Evolutionary conservation across 2,888 invertebrate genomes (phyloP).

Genomic region (Drosophila paranaensis): DNA sequence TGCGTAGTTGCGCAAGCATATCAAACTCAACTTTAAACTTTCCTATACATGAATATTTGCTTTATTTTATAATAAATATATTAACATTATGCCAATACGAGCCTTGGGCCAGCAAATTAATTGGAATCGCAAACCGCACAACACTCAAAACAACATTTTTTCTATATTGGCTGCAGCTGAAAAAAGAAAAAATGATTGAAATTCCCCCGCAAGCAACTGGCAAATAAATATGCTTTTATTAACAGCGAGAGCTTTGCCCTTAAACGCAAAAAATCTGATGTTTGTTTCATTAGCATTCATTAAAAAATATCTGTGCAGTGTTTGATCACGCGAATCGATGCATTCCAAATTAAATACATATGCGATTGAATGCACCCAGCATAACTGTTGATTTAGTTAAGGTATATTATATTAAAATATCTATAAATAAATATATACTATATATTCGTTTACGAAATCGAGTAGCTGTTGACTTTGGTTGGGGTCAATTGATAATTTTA

Average conservation of each 20-base stretch:
- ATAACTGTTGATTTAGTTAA: conserved; percentile 45
- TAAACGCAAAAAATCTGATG: not conserved
- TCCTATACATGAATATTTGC: no score
- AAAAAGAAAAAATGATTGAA: not conserved
- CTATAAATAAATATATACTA: not conserved
- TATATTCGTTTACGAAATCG: not conserved
- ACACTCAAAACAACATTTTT: not conserved
- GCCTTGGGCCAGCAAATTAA: not conserved
- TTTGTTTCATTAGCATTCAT: conserved; percentile 33
- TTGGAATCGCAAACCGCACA: not conserved
- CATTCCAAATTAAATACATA: conserved; percentile 31
- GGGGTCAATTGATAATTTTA: conserved; percentile 72
- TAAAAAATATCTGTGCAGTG: conserved; percentile 15
- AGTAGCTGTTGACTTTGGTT: conserved; percentile 23
- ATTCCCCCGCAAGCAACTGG: not conserved
- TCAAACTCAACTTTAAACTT: no score
- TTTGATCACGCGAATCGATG: conserved; percentile 39
- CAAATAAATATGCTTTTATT: conserved; percentile 5
- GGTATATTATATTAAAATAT: not conserved
- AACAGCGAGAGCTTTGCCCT: not conserved
- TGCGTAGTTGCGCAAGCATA: not conserved
- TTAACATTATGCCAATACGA: no score
- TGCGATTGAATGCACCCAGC: conserved; percentile 20
- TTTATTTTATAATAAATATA: no score
- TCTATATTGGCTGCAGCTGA: not conserved